phyloP scores from a whole-genome alignment of 2,797 vertebrate genomes.

The Cirrhinus mrigala region DNA sequence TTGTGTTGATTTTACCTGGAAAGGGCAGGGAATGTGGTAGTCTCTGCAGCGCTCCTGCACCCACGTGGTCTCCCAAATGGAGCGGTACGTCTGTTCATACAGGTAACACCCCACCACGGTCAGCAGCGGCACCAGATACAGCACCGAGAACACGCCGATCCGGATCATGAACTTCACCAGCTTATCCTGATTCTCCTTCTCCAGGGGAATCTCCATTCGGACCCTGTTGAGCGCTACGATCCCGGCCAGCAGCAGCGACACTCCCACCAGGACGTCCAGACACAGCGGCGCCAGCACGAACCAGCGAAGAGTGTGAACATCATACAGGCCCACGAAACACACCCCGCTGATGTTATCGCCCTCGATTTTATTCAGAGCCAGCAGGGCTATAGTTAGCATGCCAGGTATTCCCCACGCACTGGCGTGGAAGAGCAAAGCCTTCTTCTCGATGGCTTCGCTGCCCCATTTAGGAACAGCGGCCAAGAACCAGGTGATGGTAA shows the following conservation, averaged over 20 bases:
- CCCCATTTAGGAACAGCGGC: constrained; percentile 99
- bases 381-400: constrained; percentile 90
- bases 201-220: constrained; percentile 95
- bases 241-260: constrained; percentile 91
- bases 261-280: constrained; percentile 91
- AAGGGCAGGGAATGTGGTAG: constrained; percentile 97
- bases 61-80: constrained; percentile 94
- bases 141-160: constrained; percentile 95
- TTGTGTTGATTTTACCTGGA: constrained; percentile 69
- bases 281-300: constrained; percentile 96
- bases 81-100: constrained; percentile 92
- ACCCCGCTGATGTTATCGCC: constrained; percentile 97
- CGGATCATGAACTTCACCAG: constrained; percentile 99
- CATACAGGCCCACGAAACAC: constrained; percentile 96
- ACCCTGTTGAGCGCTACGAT: constrained; percentile 96
- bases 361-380: constrained; percentile 98
- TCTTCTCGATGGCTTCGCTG: constrained; percentile 98
- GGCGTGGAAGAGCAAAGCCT: constrained; percentile 94
- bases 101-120: constrained; percentile 97
- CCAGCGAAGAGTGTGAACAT: constrained; percentile 91
- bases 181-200: constrained; percentile 99
- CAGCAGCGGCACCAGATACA: constrained; percentile 93
- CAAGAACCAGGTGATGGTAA: constrained; percentile 99
- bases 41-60: constrained; percentile 90
- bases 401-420: constrained; percentile 96